These are phyloP conservation scores for Chrysomela aeneicollis DNA, from an alignment of 2,888 invertebrate species.

Conservation along the genomic window DNA sequence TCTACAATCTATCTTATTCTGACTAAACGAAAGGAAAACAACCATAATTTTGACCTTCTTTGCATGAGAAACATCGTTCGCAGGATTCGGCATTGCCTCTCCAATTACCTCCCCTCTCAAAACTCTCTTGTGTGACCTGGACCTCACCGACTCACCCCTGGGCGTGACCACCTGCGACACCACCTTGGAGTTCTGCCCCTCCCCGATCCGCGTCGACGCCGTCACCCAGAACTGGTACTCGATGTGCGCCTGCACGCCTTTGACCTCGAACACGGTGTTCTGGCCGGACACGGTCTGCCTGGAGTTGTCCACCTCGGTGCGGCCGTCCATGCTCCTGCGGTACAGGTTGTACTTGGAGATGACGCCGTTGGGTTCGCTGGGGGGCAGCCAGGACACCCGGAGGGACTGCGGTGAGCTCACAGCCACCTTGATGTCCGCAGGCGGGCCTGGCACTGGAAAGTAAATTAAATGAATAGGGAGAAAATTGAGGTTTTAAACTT, in stretches of 20 bases:
- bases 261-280: slow-evolving; percentile 72
- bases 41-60: too few species aligned
- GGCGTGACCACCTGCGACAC: slow-evolving; percentile 72
- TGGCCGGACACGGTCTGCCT: slow-evolving; percentile 72
- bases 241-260: slow-evolving; percentile 72
- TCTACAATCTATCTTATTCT: too few species aligned
- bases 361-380: slow-evolving; percentile 77
- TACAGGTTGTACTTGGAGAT: slow-evolving; percentile 80
- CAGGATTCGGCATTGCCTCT: too few species aligned
- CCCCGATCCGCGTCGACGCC: slow-evolving; percentile 79
- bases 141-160: slow-evolving; percentile 61
- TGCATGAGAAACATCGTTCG: too few species aligned
- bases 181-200: slow-evolving; percentile 76
- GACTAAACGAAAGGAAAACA: too few species aligned
- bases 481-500: too few species aligned
- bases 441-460: slow-evolving; percentile 76
- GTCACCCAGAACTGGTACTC: slow-evolving; percentile 84
- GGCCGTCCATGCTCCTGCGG: slow-evolving; percentile 72
- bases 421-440: slow-evolving; percentile 81
- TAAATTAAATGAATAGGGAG: too few species aligned
- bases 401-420: slow-evolving; percentile 78
- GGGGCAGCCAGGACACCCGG: slow-evolving; percentile 80
- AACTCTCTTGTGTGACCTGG: too few species aligned
- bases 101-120: too few species aligned
- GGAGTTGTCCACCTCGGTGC: slow-evolving; percentile 74